These are phyloP conservation scores for Silurus asotus DNA, from an alignment of 2,113 vertebrate species.

Conservation along the genomic window DNA sequence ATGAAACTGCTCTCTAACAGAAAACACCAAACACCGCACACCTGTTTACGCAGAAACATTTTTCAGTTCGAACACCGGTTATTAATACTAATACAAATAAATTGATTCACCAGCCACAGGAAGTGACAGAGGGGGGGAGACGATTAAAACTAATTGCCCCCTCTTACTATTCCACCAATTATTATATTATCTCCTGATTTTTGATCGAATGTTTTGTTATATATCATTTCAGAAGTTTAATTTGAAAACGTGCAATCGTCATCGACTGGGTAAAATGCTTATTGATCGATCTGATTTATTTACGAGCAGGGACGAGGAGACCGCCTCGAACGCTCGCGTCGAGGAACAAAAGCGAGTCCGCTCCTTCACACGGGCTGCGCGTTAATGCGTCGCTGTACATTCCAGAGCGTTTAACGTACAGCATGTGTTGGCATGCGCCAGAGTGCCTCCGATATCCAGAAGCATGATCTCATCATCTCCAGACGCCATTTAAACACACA, in stretches of 20 bases:
- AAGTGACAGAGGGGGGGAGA: not conserved
- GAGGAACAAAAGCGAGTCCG: not conserved
- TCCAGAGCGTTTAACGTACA: not conserved
- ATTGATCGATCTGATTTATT: not conserved
- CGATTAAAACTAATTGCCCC: not conserved
- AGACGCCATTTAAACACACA: not conserved
- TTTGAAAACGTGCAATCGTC: too few relatives aligned
- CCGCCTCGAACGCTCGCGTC: too few relatives aligned
- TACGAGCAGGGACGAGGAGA: not conserved
- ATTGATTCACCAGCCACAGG: not conserved
- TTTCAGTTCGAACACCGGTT: not conserved
- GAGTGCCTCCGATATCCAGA: not conserved
- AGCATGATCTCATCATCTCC: slow-evolving; percentile 13
- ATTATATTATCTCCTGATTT: too few relatives aligned
- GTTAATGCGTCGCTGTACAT: not conserved
- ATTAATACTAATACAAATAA: not conserved
- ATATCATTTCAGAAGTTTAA: too few relatives aligned
- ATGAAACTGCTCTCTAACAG: slow-evolving; percentile 1
- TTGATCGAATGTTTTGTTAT: too few relatives aligned
- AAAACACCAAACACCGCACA: not conserved
- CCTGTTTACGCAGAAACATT: not conserved
- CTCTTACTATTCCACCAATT: not conserved
- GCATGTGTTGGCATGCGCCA: not conserved
- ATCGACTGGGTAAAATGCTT: too few relatives aligned
- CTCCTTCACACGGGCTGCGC: not conserved